Percentiles rank a stretch among this genome's conserved stretches.
Evolutionary conservation across 2,888 invertebrate genomes (phyloP).

Genomic region (Agrochola litura): DNA sequence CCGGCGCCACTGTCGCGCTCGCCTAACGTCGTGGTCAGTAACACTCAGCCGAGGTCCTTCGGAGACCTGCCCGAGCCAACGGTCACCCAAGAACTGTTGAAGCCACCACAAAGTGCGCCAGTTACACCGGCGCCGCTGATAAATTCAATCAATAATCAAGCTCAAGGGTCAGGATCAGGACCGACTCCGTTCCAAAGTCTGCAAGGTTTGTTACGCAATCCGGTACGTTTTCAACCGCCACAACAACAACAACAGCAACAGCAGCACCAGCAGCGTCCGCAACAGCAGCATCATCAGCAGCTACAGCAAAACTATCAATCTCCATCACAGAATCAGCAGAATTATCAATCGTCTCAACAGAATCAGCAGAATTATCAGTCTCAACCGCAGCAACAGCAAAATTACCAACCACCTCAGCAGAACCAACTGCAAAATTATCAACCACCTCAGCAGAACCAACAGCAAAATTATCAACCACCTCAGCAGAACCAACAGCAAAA

Average conservation of each 20-base stretch:
- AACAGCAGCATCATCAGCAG: background rate
- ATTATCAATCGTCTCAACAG: conserved; percentile 35
- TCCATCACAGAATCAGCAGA: conserved; percentile 28
- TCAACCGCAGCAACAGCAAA: conserved; percentile 24
- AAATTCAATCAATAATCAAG: conserved; percentile 26
- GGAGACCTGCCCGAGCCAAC: conserved; percentile 78
- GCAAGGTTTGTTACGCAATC: conserved; percentile 42
- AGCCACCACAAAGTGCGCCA: conserved; percentile 39
- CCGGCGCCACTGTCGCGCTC: conserved; percentile 54
- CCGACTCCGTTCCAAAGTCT: conserved; percentile 27
- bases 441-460: conserved; percentile 14
- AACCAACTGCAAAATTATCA: conserved; percentile 24
- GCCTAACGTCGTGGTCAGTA: conserved; percentile 75
- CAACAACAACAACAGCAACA: conserved; percentile 27
- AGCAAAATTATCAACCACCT: conserved; percentile 15
- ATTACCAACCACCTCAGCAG: conserved; percentile 8
- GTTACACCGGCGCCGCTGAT: background rate
- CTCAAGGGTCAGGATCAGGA: conserved; percentile 19
- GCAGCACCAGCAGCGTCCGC: conserved; percentile 9
- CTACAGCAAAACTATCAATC: conserved; percentile 40
- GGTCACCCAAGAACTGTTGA: conserved; percentile 25
- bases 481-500: conserved; percentile 26
- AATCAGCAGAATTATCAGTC: conserved; percentile 29
- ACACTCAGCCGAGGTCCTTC: conserved; percentile 81
- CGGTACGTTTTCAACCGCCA: conserved; percentile 18